phyloP scores from a whole-genome alignment of 2,888 invertebrate species.

The Meliscaeva auricollis region DNA sequence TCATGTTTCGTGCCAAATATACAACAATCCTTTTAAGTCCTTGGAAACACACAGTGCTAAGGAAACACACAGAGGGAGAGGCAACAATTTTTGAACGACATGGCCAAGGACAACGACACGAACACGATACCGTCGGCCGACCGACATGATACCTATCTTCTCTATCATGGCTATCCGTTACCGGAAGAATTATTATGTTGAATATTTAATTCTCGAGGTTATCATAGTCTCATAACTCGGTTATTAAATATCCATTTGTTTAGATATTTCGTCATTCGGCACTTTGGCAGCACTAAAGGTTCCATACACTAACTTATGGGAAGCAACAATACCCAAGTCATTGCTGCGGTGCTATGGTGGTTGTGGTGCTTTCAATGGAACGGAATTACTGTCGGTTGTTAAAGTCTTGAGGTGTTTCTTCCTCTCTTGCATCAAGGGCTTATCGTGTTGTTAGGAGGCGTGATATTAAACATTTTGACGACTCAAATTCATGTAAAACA shows the following conservation, averaged over 20 bases:
- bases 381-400: conserved; percentile 43
- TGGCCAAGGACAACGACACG: conserved; percentile 6
- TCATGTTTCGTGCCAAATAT: conserved; percentile 33
- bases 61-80: not conserved
- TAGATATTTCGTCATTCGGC: conserved; percentile 33
- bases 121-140: not conserved
- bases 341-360: too few relatives aligned
- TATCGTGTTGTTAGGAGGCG: conserved; percentile 13
- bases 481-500: conserved; percentile 27
- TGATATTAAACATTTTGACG: conserved; percentile 24
- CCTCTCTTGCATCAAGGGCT: not conserved
- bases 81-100: conserved; percentile 34
- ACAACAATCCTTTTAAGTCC: conserved; percentile 23
- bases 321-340: conserved; percentile 24
- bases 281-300: conserved; percentile 3
- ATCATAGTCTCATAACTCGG: conserved; percentile 8
- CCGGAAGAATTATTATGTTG: conserved; percentile 18
- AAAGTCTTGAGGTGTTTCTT: conserved; percentile 5
- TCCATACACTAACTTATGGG: conserved; percentile 4
- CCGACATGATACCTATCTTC: not conserved
- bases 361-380: too few relatives aligned
- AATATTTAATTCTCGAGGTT: conserved; percentile 24
- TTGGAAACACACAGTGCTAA: not conserved
- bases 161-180: too few relatives aligned
- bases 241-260: conserved; percentile 62